These are phyloP conservation scores for Origma solitaria DNA, from an alignment of 2,113 vertebrate species.

Conservation along the genomic window DNA sequence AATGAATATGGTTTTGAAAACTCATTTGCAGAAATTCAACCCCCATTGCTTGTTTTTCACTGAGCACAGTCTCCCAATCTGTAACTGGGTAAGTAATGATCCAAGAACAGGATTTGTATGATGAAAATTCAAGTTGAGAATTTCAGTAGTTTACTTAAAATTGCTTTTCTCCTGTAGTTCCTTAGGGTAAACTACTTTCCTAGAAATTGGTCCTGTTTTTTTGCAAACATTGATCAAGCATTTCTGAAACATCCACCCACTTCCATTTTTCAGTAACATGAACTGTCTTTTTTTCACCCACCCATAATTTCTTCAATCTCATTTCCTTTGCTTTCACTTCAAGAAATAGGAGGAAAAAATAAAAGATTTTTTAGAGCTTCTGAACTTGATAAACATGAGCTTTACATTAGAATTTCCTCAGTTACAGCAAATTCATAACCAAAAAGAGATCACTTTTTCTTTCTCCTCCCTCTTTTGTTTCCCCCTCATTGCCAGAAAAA, in stretches of 20 bases:
- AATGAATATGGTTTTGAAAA: slow-evolving; percentile 7
- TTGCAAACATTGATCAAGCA: background rate
- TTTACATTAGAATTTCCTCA: background rate
- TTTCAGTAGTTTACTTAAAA: background rate
- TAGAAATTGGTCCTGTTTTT: background rate
- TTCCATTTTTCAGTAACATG: background rate
- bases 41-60: background rate
- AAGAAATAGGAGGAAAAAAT: background rate
- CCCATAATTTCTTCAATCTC: background rate
- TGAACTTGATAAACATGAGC: background rate
- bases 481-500: background rate
- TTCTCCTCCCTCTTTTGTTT: background rate
- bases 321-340: background rate
- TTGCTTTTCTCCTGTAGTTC: background rate
- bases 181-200: background rate
- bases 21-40: slow-evolving; percentile 8
- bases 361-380: background rate
- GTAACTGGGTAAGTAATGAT: background rate
- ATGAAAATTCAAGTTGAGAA: background rate
- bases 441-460: background rate
- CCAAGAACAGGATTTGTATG: background rate
- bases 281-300: background rate
- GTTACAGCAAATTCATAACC: background rate
- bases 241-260: background rate
- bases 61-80: background rate